Conservation (phyloP, 2,888 invertebrate genomes). For the Spodoptera exigua region DNA sequence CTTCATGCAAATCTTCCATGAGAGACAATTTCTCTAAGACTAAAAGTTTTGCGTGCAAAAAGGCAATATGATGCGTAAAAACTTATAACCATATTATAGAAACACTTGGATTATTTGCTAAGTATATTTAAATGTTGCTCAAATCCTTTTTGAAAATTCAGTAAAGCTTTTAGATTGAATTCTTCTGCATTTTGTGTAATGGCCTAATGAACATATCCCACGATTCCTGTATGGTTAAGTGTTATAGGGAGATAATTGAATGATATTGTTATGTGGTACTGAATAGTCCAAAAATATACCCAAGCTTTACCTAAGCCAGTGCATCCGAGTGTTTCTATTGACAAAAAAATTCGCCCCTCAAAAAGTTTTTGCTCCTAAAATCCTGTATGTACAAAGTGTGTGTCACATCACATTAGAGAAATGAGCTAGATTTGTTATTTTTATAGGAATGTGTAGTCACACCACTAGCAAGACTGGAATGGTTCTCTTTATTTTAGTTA, state of each 20-base stretch:
- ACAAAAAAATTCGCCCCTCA: slow-evolving; percentile 43
- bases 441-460: slow-evolving; percentile 70
- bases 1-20: too few relatives aligned
- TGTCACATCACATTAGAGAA: slow-evolving; percentile 73
- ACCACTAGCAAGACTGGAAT: slow-evolving; percentile 70
- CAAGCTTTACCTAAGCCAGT: slow-evolving; percentile 14
- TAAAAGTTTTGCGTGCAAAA: neutral
- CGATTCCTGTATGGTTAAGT: slow-evolving; percentile 25
- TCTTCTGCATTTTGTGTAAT: slow-evolving; percentile 24
- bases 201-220: slow-evolving; percentile 53
- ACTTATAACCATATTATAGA: slow-evolving; percentile 27
- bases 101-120: slow-evolving; percentile 44
- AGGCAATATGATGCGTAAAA: slow-evolving; percentile 24
- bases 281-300: neutral
- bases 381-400: slow-evolving; percentile 85
- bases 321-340: slow-evolving; percentile 49
- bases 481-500: slow-evolving; percentile 64
- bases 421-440: slow-evolving; percentile 72
- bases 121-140: slow-evolving; percentile 48
- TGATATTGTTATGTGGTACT: neutral
- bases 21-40: too few relatives aligned
- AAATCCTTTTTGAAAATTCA: slow-evolving; percentile 35
- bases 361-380: slow-evolving; percentile 74
- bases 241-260: neutral
- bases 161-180: slow-evolving; percentile 25